Conservation (phyloP, 2,797 vertebrate genomes). For the Phalloptychus januarius region DNA sequence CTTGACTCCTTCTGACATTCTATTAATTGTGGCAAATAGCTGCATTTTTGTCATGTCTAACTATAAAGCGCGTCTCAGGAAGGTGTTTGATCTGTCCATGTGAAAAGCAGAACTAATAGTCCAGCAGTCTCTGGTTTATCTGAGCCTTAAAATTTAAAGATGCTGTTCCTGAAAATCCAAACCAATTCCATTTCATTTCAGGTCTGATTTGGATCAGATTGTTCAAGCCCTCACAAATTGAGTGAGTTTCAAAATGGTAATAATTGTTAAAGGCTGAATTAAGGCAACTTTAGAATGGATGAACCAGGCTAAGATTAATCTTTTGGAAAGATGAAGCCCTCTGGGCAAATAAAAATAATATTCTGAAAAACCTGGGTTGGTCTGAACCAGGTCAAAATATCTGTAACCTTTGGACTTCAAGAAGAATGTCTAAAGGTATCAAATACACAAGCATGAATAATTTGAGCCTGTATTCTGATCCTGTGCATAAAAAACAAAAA, state of each 20-base stretch:
- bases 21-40: neutral
- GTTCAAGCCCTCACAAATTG: neutral
- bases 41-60: neutral
- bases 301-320: neutral
- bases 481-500: neutral
- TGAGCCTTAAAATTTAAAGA: neutral
- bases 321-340: neutral
- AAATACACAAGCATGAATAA: neutral
- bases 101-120: neutral
- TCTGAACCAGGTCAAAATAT: neutral
- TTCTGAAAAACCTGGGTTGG: neutral
- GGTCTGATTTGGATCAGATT: neutral
- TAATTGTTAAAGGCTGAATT: neutral
- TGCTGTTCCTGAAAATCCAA: neutral
- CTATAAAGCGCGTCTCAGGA: too few relatives aligned
- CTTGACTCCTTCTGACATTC: neutral
- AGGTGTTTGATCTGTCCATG: neutral
- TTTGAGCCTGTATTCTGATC: neutral
- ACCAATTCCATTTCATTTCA: neutral
- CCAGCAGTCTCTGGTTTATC: neutral
- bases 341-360: neutral
- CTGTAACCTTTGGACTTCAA: neutral
- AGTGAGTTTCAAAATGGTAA: neutral
- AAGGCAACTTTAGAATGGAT: neutral
- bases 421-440: neutral